These are phyloP conservation scores for Mayetiola destructor DNA, from an alignment of 2,888 invertebrate species.

Conservation along the genomic window DNA sequence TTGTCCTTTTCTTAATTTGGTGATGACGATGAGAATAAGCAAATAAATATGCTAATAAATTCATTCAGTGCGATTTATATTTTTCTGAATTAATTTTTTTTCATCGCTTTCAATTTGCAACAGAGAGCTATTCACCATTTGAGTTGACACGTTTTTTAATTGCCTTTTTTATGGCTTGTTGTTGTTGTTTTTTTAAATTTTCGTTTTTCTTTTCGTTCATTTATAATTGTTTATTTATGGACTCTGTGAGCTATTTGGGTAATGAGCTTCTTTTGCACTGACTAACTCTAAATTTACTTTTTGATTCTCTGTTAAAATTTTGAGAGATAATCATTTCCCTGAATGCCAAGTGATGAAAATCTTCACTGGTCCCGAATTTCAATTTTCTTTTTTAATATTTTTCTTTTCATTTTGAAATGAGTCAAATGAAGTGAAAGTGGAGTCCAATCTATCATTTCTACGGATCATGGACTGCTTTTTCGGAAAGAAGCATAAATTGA, in stretches of 20 bases:
- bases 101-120: constrained; percentile 3
- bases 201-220: not conserved
- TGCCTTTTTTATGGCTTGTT: not conserved
- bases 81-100: too few species aligned
- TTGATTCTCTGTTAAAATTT: not conserved
- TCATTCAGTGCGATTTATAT: not conserved
- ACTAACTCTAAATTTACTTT: too few species aligned
- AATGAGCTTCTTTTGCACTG: constrained; percentile 2
- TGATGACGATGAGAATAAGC: not conserved
- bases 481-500: too few species aligned
- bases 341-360: too few species aligned
- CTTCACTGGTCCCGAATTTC: too few species aligned
- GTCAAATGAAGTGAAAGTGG: too few species aligned
- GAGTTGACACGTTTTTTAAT: constrained; percentile 1
- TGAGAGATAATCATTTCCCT: not conserved
- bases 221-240: constrained; percentile 1
- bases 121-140: not conserved
- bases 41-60: constrained; percentile 11
- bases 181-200: not conserved
- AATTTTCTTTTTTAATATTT: too few species aligned
- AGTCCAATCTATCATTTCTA: too few species aligned
- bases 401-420: too few species aligned
- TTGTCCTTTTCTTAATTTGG: constrained; percentile 6
- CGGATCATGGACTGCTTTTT: too few species aligned
- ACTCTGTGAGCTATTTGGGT: not conserved